phyloP scores from a whole-genome alignment of 2,113 vertebrate genomes.

The Onychostoma macrolepis region DNA sequence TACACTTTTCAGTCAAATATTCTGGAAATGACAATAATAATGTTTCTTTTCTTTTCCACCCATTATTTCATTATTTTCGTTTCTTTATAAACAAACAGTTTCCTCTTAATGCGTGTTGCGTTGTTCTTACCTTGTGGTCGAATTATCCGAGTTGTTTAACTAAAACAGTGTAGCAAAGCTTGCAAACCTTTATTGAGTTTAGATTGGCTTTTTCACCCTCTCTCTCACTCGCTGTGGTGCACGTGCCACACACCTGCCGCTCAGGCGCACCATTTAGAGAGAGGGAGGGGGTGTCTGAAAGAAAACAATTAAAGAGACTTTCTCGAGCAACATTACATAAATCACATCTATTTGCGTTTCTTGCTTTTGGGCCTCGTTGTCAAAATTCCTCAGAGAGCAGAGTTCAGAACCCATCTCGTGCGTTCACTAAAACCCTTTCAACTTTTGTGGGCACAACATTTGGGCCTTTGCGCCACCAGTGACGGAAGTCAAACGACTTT shows the following conservation, averaged over 20 bases:
- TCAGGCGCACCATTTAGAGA: conserved; percentile 36
- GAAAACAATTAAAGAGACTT: conserved; percentile 32
- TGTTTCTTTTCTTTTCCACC: too few species aligned
- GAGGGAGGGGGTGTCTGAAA: conserved; percentile 53
- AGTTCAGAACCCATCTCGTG: conserved; percentile 4
- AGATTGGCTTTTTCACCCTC: conserved; percentile 43
- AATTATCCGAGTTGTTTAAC: conserved; percentile 44
- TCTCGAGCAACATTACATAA: conserved; percentile 37
- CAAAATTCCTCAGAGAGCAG: conserved; percentile 6
- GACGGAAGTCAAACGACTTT: conserved; percentile 36
- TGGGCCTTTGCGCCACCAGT: conserved; percentile 40
- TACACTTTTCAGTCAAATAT: background rate
- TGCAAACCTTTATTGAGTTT: conserved; percentile 28
- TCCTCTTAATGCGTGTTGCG: background rate
- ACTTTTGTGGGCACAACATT: conserved; percentile 31
- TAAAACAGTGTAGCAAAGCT: conserved; percentile 40
- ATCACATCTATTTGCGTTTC: conserved; percentile 33
- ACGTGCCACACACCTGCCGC: conserved; percentile 75
- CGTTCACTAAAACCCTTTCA: conserved; percentile 18
- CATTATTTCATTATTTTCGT: background rate
- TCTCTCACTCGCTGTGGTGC: conserved; percentile 28
- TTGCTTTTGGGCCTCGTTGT: conserved; percentile 15
- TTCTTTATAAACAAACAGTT: background rate
- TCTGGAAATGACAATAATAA: background rate
- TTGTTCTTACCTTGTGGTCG: conserved; percentile 46